Base-by-base conservation (phyloP, 2,113 vertebrate species). In the Stigmatopora argus region DNA sequence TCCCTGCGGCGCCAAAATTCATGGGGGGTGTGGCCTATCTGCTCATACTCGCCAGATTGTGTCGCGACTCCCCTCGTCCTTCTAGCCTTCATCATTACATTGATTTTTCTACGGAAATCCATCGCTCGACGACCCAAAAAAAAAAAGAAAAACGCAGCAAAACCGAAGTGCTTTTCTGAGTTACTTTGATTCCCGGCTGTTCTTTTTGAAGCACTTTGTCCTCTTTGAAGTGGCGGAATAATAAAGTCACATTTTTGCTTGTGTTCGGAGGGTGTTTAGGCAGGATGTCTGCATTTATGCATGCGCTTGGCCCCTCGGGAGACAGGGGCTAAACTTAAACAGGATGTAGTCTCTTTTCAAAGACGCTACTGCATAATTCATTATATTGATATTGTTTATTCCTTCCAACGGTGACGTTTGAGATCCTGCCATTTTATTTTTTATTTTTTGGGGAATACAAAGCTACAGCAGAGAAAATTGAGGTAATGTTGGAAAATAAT, bases 181-280 rank as follows among this genome's bases (percentile, higher is more conserved):
- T 78, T 77, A 80, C 83, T 80, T 83, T 70, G 75, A 84, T 86
- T 83, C 77, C 72, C 62, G 73, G 57, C 73, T 60, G 41, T 77
- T 80, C 75, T 62, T 60, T 61, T 46, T 23, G 41, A 15, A 35
- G 41, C 59, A 45, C 72, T 66, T 64, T 47, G 63, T 49, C 60
- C 35, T 79, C 70, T 82, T 80, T 81, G 77, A 84, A 80, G 75
- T 70, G 70, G 41, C 63, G 53, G 69, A 47, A 72, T 62, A 26
- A 38, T 34, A 53, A 53, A 55, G 19, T 47, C 9, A 11, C 2
- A 44, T 19, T 38, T 56, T 56, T 15, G 2, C 4, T 17, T 70
- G 67, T 82, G 62, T 74, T 82, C 38, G 55, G 61, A 59, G 75
- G 69, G 67, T 49, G 41, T 63, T 68, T 64, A 64, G 77, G 79